Evolutionary conservation across 1,140 invertebrate genomes (phyloP).

Genomic region (Trichoplusia ni): DNA sequence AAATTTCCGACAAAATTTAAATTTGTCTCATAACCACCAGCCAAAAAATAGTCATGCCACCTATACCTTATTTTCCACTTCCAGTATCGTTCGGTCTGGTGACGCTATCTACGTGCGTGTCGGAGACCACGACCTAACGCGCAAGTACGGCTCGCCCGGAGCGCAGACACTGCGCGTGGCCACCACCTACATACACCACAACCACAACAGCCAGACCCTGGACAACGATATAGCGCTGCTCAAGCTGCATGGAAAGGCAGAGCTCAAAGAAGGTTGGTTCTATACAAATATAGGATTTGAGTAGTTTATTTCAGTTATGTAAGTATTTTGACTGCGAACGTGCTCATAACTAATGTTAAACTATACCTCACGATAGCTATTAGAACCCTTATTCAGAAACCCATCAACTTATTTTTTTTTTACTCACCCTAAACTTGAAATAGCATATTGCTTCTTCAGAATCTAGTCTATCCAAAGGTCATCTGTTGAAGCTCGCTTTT

Average conservation of each 20-base stretch:
- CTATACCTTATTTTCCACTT: conserved; percentile 35
- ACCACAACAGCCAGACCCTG: conserved; percentile 97
- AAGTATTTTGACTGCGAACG: too few species aligned
- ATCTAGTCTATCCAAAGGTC: too few species aligned
- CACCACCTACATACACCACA: conserved; percentile 97
- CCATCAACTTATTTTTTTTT: too few species aligned
- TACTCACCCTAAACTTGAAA: too few species aligned
- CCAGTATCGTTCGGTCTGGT: conserved; percentile 93
- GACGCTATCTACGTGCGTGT: conserved; percentile 95
- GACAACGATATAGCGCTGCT: conserved; percentile 98
- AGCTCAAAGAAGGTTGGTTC: conserved; percentile 87
- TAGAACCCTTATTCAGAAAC: too few species aligned
- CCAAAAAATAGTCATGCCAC: too few species aligned
- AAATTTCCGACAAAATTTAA: too few species aligned
- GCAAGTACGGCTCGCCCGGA: conserved; percentile 92
- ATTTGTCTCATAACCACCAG: too few species aligned
- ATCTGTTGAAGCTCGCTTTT: too few species aligned
- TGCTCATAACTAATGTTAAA: too few species aligned
- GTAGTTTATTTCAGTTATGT: conserved; percentile 6
- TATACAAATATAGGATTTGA: background rate
- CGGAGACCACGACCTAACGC: conserved; percentile 95
- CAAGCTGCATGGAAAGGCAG: conserved; percentile 94
- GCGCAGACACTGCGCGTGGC: conserved; percentile 94
- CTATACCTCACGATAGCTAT: too few species aligned
- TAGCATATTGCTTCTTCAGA: too few species aligned